Evolutionary conservation across 2,797 vertebrate genomes (phyloP), one percentile per base, ranked within the genome.

Genomic region (Sebastes aleutianus): DNA sequence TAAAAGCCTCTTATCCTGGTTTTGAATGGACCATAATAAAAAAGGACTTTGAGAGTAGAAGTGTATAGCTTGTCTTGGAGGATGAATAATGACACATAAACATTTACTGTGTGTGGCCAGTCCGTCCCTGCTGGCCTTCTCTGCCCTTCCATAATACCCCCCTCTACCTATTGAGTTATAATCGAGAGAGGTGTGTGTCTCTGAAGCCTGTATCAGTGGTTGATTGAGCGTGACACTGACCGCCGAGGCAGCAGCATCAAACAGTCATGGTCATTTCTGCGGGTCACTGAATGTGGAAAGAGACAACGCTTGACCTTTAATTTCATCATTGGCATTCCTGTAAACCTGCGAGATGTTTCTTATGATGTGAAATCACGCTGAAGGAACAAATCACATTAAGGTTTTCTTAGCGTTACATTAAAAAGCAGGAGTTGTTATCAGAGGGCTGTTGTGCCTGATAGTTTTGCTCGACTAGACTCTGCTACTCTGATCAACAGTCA

Each of bases 81-180:
- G 88, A 90, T 87, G 83, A 91, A 88, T 88, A 88, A 90, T 79
- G 85, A 90, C 91, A 91, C 91, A 93, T 95, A 95, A 95, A 94
- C 88, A 90, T 96, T 95, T 94, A 95, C 91, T 87, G 85, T 88
- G 72, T 91, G 85, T 76, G 83, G 88, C 73, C 89, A 76, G 84
- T 92, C 88, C 84, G 82, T 92, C 88, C 84, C 92, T 79, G 67
- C 75, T 86, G 84, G 84, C 81, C 86, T 64, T 63, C 74, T 65
- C 70, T 84, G 75, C 71, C 78, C 74, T 73, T 71, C 72, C 64
- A 75, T 89, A 83, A 89, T 87, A 79, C 74, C 43, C 74, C 43
- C 65, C 27, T 58, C 59, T 61, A 34, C 72, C 80, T 83, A 86
- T 82, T 89, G 88, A 92, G 91, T 91, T 88, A 89, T 90, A 84